Base-by-base conservation (phyloP, 2,113 vertebrate genomes). In the Circaetus gallicus region DNA sequence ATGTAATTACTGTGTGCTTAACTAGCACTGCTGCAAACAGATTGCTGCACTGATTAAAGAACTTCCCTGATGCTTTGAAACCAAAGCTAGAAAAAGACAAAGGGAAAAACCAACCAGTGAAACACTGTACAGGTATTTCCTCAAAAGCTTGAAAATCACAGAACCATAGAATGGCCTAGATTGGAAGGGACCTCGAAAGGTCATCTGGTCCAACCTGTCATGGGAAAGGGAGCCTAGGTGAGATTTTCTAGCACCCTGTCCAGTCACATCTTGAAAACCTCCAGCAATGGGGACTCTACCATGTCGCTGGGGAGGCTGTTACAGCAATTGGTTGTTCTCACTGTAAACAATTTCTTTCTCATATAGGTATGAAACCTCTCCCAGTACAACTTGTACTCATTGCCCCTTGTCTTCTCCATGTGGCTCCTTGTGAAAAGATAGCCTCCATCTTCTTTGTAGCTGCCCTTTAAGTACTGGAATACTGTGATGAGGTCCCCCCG, bases 221-320 rank as follows among this genome's bases (percentile, higher is more conserved):
- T 2, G 5, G 16, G 20, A 59, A 66, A 93, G 7, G 5, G 4
- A 89, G 8, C 19, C 34, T 45, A 4, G 5, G 65, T 17, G 43
- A 78, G 21, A 87, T 6, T 18, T 14, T 19, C 22, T 10, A 76
- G 32, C 16, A 71, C 4, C 16, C 36, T n/a, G 17, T 7, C 26
- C 21, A 53, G 24, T 32, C 2, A 0, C 20, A 49, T 38, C 53
- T 50, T 66, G 28, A 82, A 82, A 86, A 49, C 1, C 21, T n/a
- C 15, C n/a, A 55, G 0, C 0, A 0, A 49, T 3, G 7, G 12
- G 28, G 11, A 69, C 6, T 55, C 32, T 20, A 77, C 10, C 22
- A 25, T 4, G 3, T 25, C 29, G 11, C 34, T 43, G 16, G 24
- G 10, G 28, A 82, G 14, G 50, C 2, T 47, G 17, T 4, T 66